Conservation (phyloP, 2,113 vertebrate genomes). For the Climacteris rufus region DNA sequence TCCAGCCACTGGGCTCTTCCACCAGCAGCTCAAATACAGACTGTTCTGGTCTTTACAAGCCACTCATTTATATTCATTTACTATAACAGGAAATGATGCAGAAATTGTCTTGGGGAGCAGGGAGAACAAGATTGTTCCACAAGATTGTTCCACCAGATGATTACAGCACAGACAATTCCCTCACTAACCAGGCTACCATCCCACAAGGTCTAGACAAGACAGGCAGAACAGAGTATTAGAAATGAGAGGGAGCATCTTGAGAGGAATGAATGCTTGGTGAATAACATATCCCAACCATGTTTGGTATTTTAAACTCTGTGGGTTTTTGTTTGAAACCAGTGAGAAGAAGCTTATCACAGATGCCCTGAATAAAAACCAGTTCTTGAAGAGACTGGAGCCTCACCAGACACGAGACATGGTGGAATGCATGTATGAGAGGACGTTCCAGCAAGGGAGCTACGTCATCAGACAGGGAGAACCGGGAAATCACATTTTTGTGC, state of each 20-base stretch:
- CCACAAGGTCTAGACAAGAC: background rate
- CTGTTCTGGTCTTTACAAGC: background rate
- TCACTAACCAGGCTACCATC: background rate
- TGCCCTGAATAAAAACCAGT: constrained; percentile 89
- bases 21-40: background rate
- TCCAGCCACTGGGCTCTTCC: background rate
- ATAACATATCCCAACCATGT: background rate
- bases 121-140: background rate
- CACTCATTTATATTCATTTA: background rate
- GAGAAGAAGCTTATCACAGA: constrained; percentile 89
- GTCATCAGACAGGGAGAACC: constrained; percentile 88
- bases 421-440: constrained; percentile 92
- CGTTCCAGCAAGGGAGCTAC: constrained; percentile 83
- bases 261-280: background rate
- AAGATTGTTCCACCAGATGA: background rate
- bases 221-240: background rate
- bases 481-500: constrained; percentile 88
- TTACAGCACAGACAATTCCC: no score
- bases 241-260: background rate
- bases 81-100: background rate
- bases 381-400: constrained; percentile 86
- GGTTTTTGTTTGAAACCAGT: constrained; percentile 48
- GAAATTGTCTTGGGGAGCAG: background rate
- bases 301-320: background rate
- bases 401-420: constrained; percentile 91